Conservation (phyloP, 2,113 vertebrate species). For the Sander lucioperca region DNA sequence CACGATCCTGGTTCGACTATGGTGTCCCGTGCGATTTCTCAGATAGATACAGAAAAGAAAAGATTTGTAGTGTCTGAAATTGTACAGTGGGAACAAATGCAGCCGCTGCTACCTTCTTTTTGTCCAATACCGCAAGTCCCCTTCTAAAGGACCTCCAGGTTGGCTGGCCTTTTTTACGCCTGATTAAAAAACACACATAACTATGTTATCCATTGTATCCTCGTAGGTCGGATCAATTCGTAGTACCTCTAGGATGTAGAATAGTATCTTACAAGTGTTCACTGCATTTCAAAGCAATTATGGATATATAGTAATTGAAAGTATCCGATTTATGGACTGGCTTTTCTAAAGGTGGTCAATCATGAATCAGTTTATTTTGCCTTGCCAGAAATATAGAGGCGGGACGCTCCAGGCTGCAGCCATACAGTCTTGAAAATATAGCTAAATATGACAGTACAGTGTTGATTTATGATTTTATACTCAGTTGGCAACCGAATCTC, state of each 20-base stretch:
- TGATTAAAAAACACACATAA: background rate
- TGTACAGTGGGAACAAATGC: background rate
- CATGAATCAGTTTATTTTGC: constrained; percentile 36
- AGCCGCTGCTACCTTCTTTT: constrained; percentile 62
- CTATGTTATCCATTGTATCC: background rate
- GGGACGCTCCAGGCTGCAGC: too few relatives aligned
- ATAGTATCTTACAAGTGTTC: rapidly evolving
- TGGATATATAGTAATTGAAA: background rate
- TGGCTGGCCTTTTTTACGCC: constrained; percentile 45
- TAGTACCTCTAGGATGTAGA: rapidly evolving
- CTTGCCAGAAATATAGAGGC: background rate
- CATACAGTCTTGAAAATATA: too few relatives aligned
- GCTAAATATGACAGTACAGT: background rate
- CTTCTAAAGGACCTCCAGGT: constrained; percentile 47
- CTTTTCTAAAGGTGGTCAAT: background rate
- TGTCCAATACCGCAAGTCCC: constrained; percentile 52
- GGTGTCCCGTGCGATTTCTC: background rate
- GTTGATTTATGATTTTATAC: background rate
- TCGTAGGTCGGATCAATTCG: rapidly evolving
- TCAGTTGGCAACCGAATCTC: background rate
- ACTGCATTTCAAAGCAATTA: rapidly evolving
- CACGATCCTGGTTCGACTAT: background rate
- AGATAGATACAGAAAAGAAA: background rate
- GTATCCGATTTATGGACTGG: constrained; percentile 20
- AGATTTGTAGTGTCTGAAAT: background rate